A percentile compares a stretch with the other conserved stretches of the same genome.
phyloP scores from a whole-genome alignment of 2,888 invertebrate species.

The Sarcophaga rosellei region DNA sequence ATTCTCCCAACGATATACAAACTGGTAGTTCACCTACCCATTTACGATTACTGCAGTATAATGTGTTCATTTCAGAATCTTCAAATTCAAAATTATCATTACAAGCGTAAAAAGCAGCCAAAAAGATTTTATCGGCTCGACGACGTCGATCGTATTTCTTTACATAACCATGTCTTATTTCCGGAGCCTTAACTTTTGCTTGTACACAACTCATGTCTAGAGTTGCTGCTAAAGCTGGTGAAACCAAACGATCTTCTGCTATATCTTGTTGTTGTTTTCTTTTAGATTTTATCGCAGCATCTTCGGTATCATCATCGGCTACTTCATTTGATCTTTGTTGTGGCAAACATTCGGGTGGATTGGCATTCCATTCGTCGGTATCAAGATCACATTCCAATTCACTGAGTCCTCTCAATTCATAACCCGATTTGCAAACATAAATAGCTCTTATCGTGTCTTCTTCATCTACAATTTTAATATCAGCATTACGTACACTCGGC shows the following conservation, averaged over 20 bases:
- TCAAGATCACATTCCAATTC: slow-evolving; percentile 77
- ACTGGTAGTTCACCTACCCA: slow-evolving; percentile 84
- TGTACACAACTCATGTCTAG: slow-evolving; percentile 80
- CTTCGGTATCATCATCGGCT: slow-evolving; percentile 38
- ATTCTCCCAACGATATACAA: slow-evolving; percentile 78
- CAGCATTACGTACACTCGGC: slow-evolving; percentile 76
- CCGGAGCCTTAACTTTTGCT: slow-evolving; percentile 79
- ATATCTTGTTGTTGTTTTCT: slow-evolving; percentile 75
- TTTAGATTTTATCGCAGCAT: slow-evolving; percentile 43
- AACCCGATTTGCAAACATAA: slow-evolving; percentile 78
- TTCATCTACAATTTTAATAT: slow-evolving; percentile 73
- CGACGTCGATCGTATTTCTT: slow-evolving; percentile 78
- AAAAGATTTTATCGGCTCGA: slow-evolving; percentile 81
- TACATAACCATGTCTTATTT: slow-evolving; percentile 78
- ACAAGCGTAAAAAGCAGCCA: slow-evolving; percentile 84
- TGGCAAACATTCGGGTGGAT: slow-evolving; percentile 77
- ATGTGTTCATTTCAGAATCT: slow-evolving; percentile 81
- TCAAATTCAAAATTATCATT: slow-evolving; percentile 82
- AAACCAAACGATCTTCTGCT: slow-evolving; percentile 76
- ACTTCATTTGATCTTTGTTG: slow-evolving; percentile 68
- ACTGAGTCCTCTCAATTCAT: slow-evolving; percentile 74
- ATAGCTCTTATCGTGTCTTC: slow-evolving; percentile 77
- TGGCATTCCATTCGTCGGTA: slow-evolving; percentile 78
- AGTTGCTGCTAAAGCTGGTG: slow-evolving; percentile 73
- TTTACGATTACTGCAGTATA: slow-evolving; percentile 83